phyloP scores from a whole-genome alignment of 2,888 invertebrate genomes.

The Bombylius discolor region DNA sequence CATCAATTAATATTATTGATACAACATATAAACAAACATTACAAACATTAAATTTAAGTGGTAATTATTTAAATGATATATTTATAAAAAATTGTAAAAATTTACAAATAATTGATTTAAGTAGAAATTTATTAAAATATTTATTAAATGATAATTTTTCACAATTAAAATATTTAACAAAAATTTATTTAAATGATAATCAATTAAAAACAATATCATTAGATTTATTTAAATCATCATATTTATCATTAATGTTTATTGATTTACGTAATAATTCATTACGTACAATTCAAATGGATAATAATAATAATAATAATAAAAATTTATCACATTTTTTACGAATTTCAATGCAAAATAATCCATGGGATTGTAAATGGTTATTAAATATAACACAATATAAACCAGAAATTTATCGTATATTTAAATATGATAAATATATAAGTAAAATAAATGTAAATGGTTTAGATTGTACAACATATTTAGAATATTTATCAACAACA shows the following conservation, averaged over 20 bases:
- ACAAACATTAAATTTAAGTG: constrained; percentile 24
- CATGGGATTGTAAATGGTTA: constrained; percentile 33
- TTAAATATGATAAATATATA: constrained; percentile 31
- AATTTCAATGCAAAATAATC: constrained; percentile 28
- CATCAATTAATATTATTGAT: constrained; percentile 1
- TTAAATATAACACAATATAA: constrained; percentile 25
- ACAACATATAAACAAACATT: background rate
- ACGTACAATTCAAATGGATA: background rate
- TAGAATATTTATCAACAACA: constrained; percentile 1
- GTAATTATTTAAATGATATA: constrained; percentile 20
- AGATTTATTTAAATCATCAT: background rate
- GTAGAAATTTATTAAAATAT: constrained; percentile 22
- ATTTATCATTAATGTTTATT: background rate
- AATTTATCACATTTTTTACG: constrained; percentile 9
- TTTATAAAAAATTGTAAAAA: constrained; percentile 16
- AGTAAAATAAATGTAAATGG: constrained; percentile 34
- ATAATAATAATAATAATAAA: background rate
- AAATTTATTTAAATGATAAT: constrained; percentile 7
- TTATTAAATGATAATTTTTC: constrained; percentile 21
- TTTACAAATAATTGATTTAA: constrained; percentile 22
- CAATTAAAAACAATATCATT: constrained; percentile 13
- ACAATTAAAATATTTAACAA: constrained; percentile 6
- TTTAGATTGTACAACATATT: constrained; percentile 24
- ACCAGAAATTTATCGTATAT: constrained; percentile 28
- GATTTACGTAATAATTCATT: constrained; percentile 16